A percentile compares a stretch with the other conserved stretches of the same genome.
phyloP scores from a whole-genome alignment of 2,888 invertebrate species.

The Pristionchus maxplancki region DNA sequence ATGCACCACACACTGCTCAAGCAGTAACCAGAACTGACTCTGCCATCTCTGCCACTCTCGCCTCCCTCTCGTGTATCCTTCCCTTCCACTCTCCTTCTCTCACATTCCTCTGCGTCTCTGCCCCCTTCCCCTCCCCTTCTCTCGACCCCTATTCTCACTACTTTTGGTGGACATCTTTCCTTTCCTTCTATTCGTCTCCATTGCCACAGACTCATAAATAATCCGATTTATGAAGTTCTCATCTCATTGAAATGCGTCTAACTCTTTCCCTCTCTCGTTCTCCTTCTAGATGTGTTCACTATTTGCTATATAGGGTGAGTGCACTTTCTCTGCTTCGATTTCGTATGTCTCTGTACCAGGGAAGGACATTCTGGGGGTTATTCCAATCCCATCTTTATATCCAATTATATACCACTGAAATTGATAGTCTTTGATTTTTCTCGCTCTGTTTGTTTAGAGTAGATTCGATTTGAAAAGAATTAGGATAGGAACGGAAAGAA shows the following conservation, averaged over 20 bases:
- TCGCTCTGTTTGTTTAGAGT: background rate
- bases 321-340: background rate
- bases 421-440: background rate
- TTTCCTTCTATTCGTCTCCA: background rate
- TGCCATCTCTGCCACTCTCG: constrained; percentile 41
- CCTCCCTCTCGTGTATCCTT: constrained; percentile 27
- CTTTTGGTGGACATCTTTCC: background rate
- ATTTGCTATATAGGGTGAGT: background rate
- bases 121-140: background rate
- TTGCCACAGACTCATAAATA: background rate
- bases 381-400: background rate
- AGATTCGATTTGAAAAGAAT: constrained; percentile 1
- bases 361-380: background rate
- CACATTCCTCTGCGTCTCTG: constrained; percentile 25
- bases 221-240: background rate
- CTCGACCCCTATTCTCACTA: constrained; percentile 1
- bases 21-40: background rate
- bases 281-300: background rate
- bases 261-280: background rate
- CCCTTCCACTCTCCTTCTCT: background rate
- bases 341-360: constrained; percentile 11
- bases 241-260: background rate
- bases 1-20: background rate
- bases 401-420: background rate
- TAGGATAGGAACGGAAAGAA: background rate